phyloP scores from a whole-genome alignment of 2,888 invertebrate genomes.

The Oxystoma pomonae region DNA sequence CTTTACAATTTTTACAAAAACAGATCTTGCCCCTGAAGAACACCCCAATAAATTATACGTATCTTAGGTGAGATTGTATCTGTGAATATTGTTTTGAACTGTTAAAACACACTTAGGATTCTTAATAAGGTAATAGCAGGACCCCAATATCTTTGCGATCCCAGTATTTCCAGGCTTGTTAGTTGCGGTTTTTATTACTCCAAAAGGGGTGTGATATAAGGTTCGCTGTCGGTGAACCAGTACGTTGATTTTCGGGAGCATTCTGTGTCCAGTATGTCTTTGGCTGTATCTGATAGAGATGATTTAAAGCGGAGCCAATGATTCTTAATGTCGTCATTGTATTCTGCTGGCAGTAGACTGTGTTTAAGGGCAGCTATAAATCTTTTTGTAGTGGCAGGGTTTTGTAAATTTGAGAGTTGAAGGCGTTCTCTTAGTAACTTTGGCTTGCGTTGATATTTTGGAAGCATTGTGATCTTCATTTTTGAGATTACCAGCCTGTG shows the following conservation, averaged over 20 bases:
- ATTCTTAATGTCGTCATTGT: neutral
- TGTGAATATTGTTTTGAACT: too few relatives aligned
- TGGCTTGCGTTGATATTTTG: neutral
- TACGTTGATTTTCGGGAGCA: neutral
- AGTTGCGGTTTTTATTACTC: neutral
- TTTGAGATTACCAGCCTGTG: constrained; percentile 1
- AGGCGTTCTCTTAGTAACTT: neutral
- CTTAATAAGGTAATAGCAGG: too few relatives aligned
- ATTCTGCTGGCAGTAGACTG: neutral
- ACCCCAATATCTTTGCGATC: too few relatives aligned
- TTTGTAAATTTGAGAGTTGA: neutral
- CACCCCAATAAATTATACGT: too few relatives aligned
- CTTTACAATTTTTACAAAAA: too few relatives aligned
- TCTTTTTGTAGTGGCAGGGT: neutral
- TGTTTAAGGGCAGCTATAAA: neutral
- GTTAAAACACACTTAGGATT: too few relatives aligned
- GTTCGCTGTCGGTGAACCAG: neutral
- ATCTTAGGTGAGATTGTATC: too few relatives aligned
- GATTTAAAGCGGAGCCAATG: neutral
- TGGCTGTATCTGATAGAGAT: neutral
- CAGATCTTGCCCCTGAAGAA: too few relatives aligned
- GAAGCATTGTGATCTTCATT: neutral
- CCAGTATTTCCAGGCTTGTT: neutral
- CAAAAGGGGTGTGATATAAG: neutral
- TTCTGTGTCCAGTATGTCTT: neutral